Base-by-base conservation (phyloP, 2,888 invertebrate species). In the Mantis religiosa region DNA sequence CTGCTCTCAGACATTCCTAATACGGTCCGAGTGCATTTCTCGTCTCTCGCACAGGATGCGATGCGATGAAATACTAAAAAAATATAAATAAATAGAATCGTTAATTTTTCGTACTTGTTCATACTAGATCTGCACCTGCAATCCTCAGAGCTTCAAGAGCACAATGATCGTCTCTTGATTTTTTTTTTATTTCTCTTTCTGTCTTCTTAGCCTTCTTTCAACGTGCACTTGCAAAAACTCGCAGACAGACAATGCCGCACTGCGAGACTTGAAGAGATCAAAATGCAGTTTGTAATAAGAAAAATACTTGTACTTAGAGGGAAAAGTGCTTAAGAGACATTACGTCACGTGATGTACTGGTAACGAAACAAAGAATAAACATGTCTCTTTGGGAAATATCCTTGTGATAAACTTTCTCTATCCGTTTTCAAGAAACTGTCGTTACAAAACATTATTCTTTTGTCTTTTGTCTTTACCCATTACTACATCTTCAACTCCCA, bases 231-330 rank as follows among this genome's bases (percentile, higher is more conserved):
- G 27, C 41, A 85, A 85, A 85, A 41, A 47, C 85, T 28, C 85
- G 85, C 54, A 41, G 85, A 85, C 85, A 85, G 85, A 85, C 85
- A 85, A 84, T 85, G 85, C 27, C 85, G 85, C 85, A 85, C 47
- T n/a, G 85, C 25, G 47, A 85, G 27, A 28, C 28, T 85, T 85
- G 47, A 34, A 41, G 28, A 85, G 41, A 41, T 27, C n/a, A 71
- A 71, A 41, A 71, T 71, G 54, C 54, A 71, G 54, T 25, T 25
- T 71, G 54, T 71, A 71, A 15, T 71, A 71, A 71, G 54, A 71
- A 71, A 71, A 71, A 71, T 71, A 71, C 20, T 25, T 15, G 54
- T 71, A 4, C 54, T 71, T 71, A 71, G 54, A 20, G 25, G 20
- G 20, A 71, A 71, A 71, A 71, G 54, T 20, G 54, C 25, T 14